phyloP scores from a whole-genome alignment of 2,797 vertebrate genomes.

The Diplodus sargus region DNA sequence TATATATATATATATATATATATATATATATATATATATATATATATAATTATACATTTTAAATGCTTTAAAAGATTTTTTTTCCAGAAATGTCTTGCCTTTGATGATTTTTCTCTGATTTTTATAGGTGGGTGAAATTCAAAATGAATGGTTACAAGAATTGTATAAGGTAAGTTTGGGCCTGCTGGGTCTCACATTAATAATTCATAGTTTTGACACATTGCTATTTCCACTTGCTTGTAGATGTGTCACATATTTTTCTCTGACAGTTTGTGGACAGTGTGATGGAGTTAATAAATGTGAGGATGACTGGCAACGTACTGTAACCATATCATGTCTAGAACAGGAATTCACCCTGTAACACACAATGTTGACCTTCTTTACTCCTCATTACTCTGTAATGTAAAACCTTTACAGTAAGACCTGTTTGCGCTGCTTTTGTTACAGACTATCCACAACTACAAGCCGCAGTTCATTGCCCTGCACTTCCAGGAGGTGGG shows the following conservation, averaged over 20 bases:
- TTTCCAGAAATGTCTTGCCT: neutral
- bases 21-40: no score
- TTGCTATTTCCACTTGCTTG: slow-evolving; percentile 1
- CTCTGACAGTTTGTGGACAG: neutral
- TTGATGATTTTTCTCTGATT: slow-evolving; percentile 31
- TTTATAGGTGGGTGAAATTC: slow-evolving; percentile 84
- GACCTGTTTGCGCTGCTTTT: slow-evolving; percentile 22
- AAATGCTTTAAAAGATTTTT: no score
- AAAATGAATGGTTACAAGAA: slow-evolving; percentile 87
- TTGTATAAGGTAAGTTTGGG: slow-evolving; percentile 82
- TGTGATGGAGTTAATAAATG: neutral
- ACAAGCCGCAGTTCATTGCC: slow-evolving; percentile 85
- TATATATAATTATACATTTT: no score
- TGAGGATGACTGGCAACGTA: slow-evolving; percentile 9
- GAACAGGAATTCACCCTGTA: slow-evolving; percentile 13
- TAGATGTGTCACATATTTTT: neutral
- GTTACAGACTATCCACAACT: slow-evolving; percentile 79
- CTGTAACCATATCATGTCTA: neutral
- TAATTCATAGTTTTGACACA: slow-evolving; percentile 8
- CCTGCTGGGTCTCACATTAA: neutral
- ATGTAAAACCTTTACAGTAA: slow-evolving; percentile 25
- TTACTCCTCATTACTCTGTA: slow-evolving; percentile 7
- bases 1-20: no score
- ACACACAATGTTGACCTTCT: slow-evolving; percentile 2
- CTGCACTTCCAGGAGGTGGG: slow-evolving; percentile 90